phyloP scores from a whole-genome alignment of 2,797 vertebrate genomes.

The Coilia nasus region DNA sequence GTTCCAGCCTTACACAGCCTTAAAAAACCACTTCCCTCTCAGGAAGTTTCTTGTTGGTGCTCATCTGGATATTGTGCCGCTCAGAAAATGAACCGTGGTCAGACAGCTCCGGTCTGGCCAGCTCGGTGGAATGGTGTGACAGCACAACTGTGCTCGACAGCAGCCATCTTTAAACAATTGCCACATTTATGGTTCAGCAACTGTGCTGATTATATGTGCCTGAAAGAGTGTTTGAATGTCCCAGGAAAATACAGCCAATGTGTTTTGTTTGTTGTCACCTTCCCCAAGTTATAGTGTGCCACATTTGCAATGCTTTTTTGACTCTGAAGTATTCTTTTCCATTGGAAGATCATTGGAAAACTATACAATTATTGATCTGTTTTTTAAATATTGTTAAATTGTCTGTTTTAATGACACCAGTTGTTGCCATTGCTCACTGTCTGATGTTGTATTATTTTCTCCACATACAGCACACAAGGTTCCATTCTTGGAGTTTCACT shows the following conservation, averaged over 20 bases:
- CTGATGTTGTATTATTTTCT: no score
- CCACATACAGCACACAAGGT: no score
- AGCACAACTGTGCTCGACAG: background rate
- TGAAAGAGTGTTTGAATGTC: background rate
- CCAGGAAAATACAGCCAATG: background rate
- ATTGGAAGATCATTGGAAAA: background rate
- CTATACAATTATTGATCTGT: no score
- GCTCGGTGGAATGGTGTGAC: constrained; percentile 2
- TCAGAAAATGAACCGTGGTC: constrained; percentile 1
- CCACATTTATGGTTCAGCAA: background rate
- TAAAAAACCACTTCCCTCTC: constrained; percentile 64
- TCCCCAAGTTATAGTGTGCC: background rate
- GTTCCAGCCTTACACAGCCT: constrained; percentile 48
- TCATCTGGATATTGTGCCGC: constrained; percentile 11
- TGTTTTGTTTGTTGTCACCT: background rate
- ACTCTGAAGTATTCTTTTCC: background rate
- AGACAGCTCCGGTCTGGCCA: constrained; percentile 16
- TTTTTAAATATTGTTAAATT: no score
- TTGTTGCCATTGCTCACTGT: no score
- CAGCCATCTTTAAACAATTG: constrained; percentile 18
- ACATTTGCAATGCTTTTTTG: background rate
- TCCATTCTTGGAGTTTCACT: no score
- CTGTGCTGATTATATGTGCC: constrained; percentile 4
- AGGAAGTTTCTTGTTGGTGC: constrained; percentile 33
- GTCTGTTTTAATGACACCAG: no score